Percentiles rank a stretch among this genome's conserved stretches.
These are phyloP conservation scores for Phocoena sinus DNA, from an alignment of 2,113 vertebrate species.

Conservation along the genomic window DNA sequence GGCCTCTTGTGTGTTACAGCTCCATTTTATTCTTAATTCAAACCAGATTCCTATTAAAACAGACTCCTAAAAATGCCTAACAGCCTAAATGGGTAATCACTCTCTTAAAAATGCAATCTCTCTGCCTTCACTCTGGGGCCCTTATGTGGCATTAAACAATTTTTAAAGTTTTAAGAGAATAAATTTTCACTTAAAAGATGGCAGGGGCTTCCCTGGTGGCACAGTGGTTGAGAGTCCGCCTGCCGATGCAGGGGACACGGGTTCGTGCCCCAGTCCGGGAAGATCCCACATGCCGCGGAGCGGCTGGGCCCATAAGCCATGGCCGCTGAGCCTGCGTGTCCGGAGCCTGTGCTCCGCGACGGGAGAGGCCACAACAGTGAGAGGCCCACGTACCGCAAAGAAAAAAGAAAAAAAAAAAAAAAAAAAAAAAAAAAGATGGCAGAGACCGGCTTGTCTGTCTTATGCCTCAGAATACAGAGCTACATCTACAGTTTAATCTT, in stretches of 20 bases:
- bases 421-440: constrained; percentile 7
- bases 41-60: constrained; percentile 48
- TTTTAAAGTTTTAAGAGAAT: constrained; percentile 43
- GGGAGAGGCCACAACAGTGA: too few relatives aligned
- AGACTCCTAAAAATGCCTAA: constrained; percentile 2
- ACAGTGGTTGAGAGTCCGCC: too few relatives aligned
- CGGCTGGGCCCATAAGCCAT: too few relatives aligned
- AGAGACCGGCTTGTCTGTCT: constrained; percentile 2
- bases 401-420: too few relatives aligned
- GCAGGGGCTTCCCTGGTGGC: too few relatives aligned
- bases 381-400: too few relatives aligned
- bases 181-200: constrained; percentile 22
- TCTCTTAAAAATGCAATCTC: constrained; percentile 38
- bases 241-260: too few relatives aligned
- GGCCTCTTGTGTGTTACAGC: constrained; percentile 23
- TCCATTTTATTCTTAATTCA: constrained; percentile 58
- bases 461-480: not conserved
- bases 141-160: constrained; percentile 8
- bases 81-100: constrained; percentile 28
- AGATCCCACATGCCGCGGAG: too few relatives aligned
- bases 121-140: constrained; percentile 11
- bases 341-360: too few relatives aligned
- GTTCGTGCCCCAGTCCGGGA: too few relatives aligned
- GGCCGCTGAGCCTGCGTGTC: too few relatives aligned
- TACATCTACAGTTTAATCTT: not conserved